A percentile compares a stretch with the other conserved stretches of the same genome.
Evolutionary conservation across 1,140 invertebrate species (phyloP).

Genomic region (Akabosia matsudoensis): DNA sequence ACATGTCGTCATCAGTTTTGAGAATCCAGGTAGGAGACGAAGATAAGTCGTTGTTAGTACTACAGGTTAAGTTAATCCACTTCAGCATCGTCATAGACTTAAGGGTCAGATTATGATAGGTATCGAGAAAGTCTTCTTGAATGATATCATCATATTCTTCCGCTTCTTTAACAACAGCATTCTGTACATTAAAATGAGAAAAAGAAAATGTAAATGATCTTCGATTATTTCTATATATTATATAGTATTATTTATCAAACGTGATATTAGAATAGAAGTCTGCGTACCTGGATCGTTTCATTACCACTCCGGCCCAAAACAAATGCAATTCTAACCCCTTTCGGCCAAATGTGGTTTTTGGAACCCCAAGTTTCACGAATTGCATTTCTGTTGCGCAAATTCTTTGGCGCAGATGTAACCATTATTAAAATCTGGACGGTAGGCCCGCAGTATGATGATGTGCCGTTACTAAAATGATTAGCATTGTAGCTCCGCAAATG

Average conservation of each 20-base stretch:
- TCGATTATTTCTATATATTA: too few species aligned
- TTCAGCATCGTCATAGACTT: slow-evolving; percentile 84
- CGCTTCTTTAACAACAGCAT: slow-evolving; percentile 59
- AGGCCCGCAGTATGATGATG: slow-evolving; percentile 36
- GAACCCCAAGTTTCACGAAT: slow-evolving; percentile 80
- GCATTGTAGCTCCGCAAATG: neutral
- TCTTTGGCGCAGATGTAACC: slow-evolving; percentile 40
- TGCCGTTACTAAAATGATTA: slow-evolving; percentile 4
- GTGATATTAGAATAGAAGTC: neutral
- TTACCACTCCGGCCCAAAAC: slow-evolving; percentile 40
- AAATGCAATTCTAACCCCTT: slow-evolving; percentile 45
- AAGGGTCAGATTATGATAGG: slow-evolving; percentile 87
- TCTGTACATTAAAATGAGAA: slow-evolving; percentile 54
- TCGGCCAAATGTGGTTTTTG: slow-evolving; percentile 57
- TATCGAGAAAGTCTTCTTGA: slow-evolving; percentile 82
- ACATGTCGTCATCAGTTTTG: slow-evolving; percentile 59
- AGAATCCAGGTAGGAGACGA: slow-evolving; percentile 50
- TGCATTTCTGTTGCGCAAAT: slow-evolving; percentile 55
- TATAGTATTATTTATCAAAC: slow-evolving; percentile 1
- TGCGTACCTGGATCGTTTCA: slow-evolving; percentile 36
- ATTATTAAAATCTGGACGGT: slow-evolving; percentile 39
- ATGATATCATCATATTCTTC: slow-evolving; percentile 75
- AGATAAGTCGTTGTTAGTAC: slow-evolving; percentile 29
- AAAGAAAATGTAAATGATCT: neutral
- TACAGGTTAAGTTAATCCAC: slow-evolving; percentile 55